Evolutionary conservation across 2,888 invertebrate species (phyloP).

Genomic region (Biston betularia): DNA sequence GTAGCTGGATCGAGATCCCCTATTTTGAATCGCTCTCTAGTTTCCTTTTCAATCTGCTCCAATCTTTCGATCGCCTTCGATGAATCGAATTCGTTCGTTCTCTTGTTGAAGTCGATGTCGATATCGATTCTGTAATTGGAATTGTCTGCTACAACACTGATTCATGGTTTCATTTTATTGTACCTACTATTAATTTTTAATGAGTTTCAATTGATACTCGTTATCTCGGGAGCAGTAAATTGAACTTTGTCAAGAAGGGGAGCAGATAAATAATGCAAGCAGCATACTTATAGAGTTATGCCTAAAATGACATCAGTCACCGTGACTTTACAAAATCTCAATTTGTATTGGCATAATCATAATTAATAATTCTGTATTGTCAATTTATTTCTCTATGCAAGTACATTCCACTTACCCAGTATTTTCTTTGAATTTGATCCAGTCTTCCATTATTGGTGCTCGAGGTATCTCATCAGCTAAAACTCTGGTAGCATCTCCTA

Average conservation of each 20-base stretch:
- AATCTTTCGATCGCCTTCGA: constrained; percentile 71
- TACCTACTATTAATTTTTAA: not conserved
- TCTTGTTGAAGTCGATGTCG: constrained; percentile 68
- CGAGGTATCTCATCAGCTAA: constrained; percentile 76
- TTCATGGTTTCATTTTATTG: not conserved
- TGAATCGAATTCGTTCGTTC: constrained; percentile 65
- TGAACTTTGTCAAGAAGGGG: not conserved
- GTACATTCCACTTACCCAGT: constrained; percentile 65
- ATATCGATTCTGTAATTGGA: constrained; percentile 71
- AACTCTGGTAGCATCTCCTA: constrained; percentile 65
- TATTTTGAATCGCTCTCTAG: constrained; percentile 63
- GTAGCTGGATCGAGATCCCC: constrained; percentile 37
- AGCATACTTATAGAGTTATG: not conserved
- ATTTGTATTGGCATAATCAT: not conserved
- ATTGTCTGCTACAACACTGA: constrained; percentile 6
- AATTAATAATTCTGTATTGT: not conserved
- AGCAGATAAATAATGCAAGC: not conserved
- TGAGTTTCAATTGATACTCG: constrained; percentile 2
- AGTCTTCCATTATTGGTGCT: constrained; percentile 68
- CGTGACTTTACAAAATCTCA: not conserved
- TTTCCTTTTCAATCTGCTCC: constrained; percentile 77
- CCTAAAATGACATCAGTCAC: not conserved
- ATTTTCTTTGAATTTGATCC: constrained; percentile 71
- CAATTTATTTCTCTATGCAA: not conserved
- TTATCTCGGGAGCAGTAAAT: not conserved